phyloP scores from a whole-genome alignment of 2,888 invertebrate species.

The Ophraella communa region DNA sequence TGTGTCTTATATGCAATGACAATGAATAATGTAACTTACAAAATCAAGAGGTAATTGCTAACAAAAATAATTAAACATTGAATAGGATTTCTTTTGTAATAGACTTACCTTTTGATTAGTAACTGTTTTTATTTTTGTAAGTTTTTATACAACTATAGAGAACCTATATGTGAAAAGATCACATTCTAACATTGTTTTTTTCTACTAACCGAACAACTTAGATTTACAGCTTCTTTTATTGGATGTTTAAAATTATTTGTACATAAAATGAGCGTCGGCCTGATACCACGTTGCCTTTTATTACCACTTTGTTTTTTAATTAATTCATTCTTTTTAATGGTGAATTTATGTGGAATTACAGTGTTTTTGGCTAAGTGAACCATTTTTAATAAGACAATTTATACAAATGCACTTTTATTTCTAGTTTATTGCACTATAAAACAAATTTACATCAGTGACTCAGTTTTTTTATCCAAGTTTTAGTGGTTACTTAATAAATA shows the following conservation, averaged over 20 bases:
- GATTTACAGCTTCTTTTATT: constrained; percentile 34
- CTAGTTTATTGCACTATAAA: too few species aligned
- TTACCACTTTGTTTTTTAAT: not conserved
- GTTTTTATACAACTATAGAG: not conserved
- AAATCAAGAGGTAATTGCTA: not conserved
- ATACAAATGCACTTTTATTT: too few species aligned
- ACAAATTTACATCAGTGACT: too few species aligned
- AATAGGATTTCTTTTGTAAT: not conserved
- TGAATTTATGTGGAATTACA: not conserved
- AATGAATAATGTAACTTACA: constrained; percentile 8
- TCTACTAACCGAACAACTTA: constrained; percentile 32
- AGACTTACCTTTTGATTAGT: not conserved
- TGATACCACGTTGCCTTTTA: constrained; percentile 52
- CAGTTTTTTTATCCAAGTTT: too few species aligned
- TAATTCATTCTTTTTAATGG: not conserved
- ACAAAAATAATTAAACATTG: too few species aligned
- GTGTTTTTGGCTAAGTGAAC: not conserved
- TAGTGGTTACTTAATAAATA: too few species aligned
- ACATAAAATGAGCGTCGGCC: constrained; percentile 44
- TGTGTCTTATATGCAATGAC: constrained; percentile 14
- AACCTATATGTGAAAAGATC: not conserved
- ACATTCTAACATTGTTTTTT: constrained; percentile 23
- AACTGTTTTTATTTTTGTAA: too few species aligned
- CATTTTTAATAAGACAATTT: not conserved
- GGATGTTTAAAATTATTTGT: constrained; percentile 23